These are phyloP conservation scores for Cephus cinctus DNA, from an alignment of 1,140 invertebrate species.

Conservation along the genomic window DNA sequence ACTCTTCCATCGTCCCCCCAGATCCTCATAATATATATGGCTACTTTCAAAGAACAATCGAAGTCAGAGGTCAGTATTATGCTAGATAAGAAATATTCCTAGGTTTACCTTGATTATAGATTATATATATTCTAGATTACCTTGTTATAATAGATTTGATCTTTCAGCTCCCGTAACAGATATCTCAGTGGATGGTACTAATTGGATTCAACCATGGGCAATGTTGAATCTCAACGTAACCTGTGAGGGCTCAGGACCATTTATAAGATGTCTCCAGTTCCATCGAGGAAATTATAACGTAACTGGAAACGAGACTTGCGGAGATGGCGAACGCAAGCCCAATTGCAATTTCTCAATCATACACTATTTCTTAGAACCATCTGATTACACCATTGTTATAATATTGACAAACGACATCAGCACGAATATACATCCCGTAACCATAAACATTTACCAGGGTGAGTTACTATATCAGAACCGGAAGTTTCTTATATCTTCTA, in stretches of 20 bases:
- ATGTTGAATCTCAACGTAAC: constrained; percentile 68
- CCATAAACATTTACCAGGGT: constrained; percentile 82
- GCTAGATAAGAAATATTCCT: constrained; percentile 8
- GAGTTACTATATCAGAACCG: constrained; percentile 21
- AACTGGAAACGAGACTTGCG: constrained; percentile 77
- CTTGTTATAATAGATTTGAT: constrained; percentile 23
- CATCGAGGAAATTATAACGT: constrained; percentile 69
- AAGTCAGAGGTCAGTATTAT: constrained; percentile 60
- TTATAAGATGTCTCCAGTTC: constrained; percentile 65
- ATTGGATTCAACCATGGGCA: constrained; percentile 79
- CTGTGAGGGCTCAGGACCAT: constrained; percentile 71
- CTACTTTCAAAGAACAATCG: constrained; percentile 65
- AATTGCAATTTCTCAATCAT: constrained; percentile 64
- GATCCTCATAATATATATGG: constrained; percentile 71
- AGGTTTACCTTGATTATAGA: constrained; percentile 11
- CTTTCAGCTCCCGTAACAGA: constrained; percentile 67
- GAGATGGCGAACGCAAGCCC: constrained; percentile 33
- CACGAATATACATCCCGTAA: constrained; percentile 65
- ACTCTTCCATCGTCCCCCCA: constrained; percentile 60
- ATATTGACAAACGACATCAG: constrained; percentile 74
- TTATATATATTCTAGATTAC: too few relatives aligned
- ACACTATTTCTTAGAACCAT: constrained; percentile 67
- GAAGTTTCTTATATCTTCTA: background rate
- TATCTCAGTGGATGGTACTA: constrained; percentile 67
- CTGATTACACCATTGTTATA: constrained; percentile 70